Percentiles rank a stretch among this genome's conserved stretches.
phyloP scores from a whole-genome alignment of 2,113 vertebrate species.

The Mobula hypostoma region DNA sequence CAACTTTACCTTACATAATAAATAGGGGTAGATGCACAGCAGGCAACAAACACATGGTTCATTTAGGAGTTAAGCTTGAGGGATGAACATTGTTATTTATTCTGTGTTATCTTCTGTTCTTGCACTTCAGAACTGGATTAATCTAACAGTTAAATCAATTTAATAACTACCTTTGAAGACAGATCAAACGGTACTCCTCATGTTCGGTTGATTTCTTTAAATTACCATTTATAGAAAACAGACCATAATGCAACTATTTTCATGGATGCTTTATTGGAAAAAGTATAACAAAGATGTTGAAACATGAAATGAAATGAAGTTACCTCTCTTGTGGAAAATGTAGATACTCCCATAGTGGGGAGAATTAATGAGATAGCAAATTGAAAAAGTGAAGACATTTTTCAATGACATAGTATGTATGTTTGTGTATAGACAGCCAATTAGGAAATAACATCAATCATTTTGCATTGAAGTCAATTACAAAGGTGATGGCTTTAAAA shows the following conservation, averaged over 20 bases:
- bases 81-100: not conserved
- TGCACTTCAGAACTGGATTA: not conserved
- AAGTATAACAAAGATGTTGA: not conserved
- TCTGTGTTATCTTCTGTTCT: not conserved
- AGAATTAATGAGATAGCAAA: not conserved
- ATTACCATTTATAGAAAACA: not conserved
- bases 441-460: not conserved
- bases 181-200: not conserved
- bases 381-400: not conserved
- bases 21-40: not conserved
- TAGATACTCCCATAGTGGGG: not conserved
- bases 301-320: not conserved
- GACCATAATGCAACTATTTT: not conserved
- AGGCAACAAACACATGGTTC: not conserved
- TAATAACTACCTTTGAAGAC: not conserved
- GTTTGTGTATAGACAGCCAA: not conserved
- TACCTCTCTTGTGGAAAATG: not conserved
- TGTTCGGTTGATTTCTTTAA: not conserved
- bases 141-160: not conserved
- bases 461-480: not conserved
- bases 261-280: not conserved
- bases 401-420: not conserved
- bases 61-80: no score
- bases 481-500: not conserved
- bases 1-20: not conserved